Conservation (phyloP, 2,888 invertebrate genomes). For the Nomada fabriciana region DNA sequence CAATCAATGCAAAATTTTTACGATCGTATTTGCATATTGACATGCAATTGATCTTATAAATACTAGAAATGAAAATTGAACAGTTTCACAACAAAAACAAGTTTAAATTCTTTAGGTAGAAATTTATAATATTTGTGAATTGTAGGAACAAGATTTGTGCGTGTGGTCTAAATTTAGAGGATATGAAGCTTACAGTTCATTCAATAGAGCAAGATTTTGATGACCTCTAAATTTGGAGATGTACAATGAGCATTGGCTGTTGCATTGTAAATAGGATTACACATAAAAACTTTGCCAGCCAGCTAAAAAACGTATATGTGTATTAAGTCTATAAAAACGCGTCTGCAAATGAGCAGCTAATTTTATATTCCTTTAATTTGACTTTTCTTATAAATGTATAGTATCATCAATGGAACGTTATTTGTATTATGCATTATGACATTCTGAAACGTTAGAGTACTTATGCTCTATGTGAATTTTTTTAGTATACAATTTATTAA, state of each 20-base stretch:
- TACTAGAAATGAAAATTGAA: constrained; percentile 43
- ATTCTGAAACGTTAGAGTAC: constrained; percentile 43
- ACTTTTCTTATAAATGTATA: constrained; percentile 62
- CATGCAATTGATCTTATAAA: constrained; percentile 54
- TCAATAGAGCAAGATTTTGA: constrained; percentile 41
- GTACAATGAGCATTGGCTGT: constrained; percentile 44
- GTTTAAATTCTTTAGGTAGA: constrained; percentile 71
- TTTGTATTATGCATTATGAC: constrained; percentile 50
- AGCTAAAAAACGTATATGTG: constrained; percentile 26
- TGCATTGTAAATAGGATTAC: constrained; percentile 66
- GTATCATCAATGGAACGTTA: constrained; percentile 41
- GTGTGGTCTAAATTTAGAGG: constrained; percentile 60
- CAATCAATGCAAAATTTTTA: constrained; percentile 57
- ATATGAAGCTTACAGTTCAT: constrained; percentile 26
- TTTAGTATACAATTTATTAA: constrained; percentile 49
- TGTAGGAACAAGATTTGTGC: constrained; percentile 59
- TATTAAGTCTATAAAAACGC: constrained; percentile 41
- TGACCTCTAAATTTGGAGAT: constrained; percentile 55
- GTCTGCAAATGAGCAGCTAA: constrained; percentile 45
- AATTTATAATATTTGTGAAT: constrained; percentile 70
- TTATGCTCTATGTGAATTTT: constrained; percentile 31
- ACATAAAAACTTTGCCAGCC: constrained; percentile 56
- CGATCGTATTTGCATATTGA: constrained; percentile 50
- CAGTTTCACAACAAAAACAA: constrained; percentile 50
- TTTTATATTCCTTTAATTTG: constrained; percentile 64